These are phyloP conservation scores for Manacus vitellinus DNA, from an alignment of 2,113 vertebrate species.

Conservation along the genomic window DNA sequence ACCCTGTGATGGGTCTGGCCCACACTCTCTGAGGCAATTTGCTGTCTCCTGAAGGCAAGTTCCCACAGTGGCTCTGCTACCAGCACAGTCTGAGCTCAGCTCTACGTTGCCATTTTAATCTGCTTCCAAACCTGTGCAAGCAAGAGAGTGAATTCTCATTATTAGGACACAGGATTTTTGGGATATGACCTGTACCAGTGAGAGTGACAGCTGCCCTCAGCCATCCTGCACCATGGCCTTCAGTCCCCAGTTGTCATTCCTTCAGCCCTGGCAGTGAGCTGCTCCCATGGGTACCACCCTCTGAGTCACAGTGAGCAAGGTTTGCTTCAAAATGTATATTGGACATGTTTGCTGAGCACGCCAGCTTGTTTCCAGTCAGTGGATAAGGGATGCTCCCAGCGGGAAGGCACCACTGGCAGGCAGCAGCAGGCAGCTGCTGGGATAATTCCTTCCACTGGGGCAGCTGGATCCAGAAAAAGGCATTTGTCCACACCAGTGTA, in stretches of 20 bases:
- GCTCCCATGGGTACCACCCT: not conserved
- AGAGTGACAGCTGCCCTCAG: not conserved
- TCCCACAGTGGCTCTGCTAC: not conserved
- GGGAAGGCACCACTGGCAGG: not conserved
- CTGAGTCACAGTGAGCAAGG: not conserved
- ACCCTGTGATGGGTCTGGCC: not conserved
- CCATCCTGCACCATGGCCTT: not conserved
- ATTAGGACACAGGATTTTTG: not conserved
- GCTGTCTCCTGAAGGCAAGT: not conserved
- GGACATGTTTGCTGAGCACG: not conserved
- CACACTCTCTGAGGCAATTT: not conserved
- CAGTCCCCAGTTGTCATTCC: not conserved
- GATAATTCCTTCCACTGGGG: conserved; percentile 1
- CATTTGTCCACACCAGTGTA: conserved; percentile 28
- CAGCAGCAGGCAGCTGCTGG: conserved; percentile 38
- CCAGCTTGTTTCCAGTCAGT: not conserved
- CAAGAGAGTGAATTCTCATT: not conserved
- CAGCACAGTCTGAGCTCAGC: not conserved
- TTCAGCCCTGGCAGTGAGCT: not conserved
- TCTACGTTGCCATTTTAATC: not conserved
- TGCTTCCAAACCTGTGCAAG: not conserved
- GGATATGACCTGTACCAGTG: not conserved
- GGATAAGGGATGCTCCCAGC: not conserved
- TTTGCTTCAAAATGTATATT: not conserved
- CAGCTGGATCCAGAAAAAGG: conserved; percentile 15